Evolutionary conservation across 2,888 invertebrate genomes (phyloP).

Genomic region (Rugalucina vietnamica): DNA sequence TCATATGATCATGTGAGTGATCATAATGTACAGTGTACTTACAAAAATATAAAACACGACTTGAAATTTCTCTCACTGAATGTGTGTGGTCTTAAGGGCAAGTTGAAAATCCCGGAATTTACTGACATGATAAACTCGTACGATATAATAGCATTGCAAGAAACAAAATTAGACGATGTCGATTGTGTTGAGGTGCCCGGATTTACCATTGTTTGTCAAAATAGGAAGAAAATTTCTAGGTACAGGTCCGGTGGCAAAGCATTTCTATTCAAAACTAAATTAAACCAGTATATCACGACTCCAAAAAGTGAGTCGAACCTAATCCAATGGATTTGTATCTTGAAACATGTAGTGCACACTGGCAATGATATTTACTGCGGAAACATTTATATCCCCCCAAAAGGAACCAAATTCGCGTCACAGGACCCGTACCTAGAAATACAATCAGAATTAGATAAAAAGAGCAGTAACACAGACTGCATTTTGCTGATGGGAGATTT

Average conservation of each 20-base stretch:
- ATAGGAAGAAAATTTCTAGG: slow-evolving; percentile 5
- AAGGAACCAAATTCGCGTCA: background rate
- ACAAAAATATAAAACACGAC: background rate
- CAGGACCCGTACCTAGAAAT: background rate
- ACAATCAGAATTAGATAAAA: background rate
- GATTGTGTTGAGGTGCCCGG: background rate
- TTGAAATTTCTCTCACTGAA: background rate
- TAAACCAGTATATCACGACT: background rate
- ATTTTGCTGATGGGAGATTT: slow-evolving; percentile 9
- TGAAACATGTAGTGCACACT: background rate
- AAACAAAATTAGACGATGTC: background rate
- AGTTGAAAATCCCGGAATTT: background rate
- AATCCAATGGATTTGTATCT: background rate
- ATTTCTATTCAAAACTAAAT: background rate
- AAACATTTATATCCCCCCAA: background rate
- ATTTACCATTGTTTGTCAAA: background rate
- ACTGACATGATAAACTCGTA: background rate
- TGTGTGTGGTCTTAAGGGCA: background rate
- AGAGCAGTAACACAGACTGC: background rate
- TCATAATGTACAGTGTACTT: background rate
- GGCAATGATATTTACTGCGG: background rate
- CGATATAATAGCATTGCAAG: background rate
- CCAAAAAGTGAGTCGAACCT: background rate
- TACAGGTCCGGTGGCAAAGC: background rate
- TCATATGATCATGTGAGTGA: too few species aligned